Evolutionary conservation across 2,113 vertebrate species (phyloP), one percentile per base, ranked within the genome.

Genomic region (Hypocryptadius cinnamomeus): DNA sequence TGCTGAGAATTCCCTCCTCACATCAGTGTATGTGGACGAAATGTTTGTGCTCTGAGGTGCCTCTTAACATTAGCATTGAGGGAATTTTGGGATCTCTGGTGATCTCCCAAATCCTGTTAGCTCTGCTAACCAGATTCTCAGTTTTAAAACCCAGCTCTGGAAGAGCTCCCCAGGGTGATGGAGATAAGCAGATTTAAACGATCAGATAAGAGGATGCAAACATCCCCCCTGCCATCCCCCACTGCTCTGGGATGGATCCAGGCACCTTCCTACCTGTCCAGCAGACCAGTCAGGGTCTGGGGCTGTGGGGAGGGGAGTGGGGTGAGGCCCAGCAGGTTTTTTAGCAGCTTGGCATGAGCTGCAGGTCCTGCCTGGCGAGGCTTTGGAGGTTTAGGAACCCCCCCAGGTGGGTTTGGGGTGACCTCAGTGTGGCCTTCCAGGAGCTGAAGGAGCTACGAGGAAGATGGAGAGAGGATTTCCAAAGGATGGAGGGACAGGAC

Each of bases 101-200:
- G 94, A 95, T 90, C 95, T 91, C 81, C 76, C 82, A 60, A 97
- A 96, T 96, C 96, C 93, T 91, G 77, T 95, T 95, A 97, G 90
- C 65, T 61, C 79, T 74, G 30, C 33, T 94, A 93, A 92, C 94
- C 89, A 95, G 95, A 92, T 96, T 95, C 93, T 61, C 30, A 44
- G 95, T 87, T 71, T 68, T 84, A 66, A 44, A 80, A 15, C 60
- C 53, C 80, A 18, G 16, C 11, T 19, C 93, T 85, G 85, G 56
- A 69, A 31, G 15, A 68, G n/a, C 79, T 93, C 64, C 83, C 44
- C 31, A 68, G 77, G 66, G 77, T 47, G 92, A 37, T 78, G 94
- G 25, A 85, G 95, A 96, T 97, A 96, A 95, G 84, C 73, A 94
- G 96, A 82, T 95, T 94, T 74, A 93, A 91, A 79, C 2, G 70